Conservation (phyloP, 2,888 invertebrate genomes). For the Peribatodes rhomboidaria region DNA sequence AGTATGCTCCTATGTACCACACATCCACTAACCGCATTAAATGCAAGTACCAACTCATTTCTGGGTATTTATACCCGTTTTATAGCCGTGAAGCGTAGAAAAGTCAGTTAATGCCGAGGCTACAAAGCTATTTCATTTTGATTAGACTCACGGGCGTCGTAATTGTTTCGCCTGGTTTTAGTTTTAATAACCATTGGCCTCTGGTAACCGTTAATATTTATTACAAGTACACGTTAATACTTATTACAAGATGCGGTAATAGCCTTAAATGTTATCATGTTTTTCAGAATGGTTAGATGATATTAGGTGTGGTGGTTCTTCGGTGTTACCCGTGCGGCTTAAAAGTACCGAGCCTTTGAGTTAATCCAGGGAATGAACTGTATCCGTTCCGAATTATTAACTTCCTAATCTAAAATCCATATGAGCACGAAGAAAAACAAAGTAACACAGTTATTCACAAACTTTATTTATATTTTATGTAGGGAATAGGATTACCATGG, state of each 20-base stretch:
- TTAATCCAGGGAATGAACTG: no score
- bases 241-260: conserved; percentile 15
- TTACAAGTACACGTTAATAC: conserved; percentile 30
- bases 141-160: conserved; percentile 58
- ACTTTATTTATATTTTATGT: no score
- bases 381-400: no score
- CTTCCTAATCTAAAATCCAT: no score
- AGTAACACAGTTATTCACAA: no score
- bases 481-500: no score
- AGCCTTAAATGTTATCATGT: conserved; percentile 26
- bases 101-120: conserved; percentile 39
- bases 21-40: not conserved
- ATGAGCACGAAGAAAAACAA: no score
- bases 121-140: conserved; percentile 43
- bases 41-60: not conserved
- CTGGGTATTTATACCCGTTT: conserved; percentile 7
- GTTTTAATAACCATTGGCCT: conserved; percentile 55
- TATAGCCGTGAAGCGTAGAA: conserved; percentile 28
- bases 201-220: conserved; percentile 40
- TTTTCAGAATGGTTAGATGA: no score
- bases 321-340: no score
- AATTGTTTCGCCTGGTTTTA: conserved; percentile 53
- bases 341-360: no score
- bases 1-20: no score
- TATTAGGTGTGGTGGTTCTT: no score